Evolutionary conservation across 2,797 vertebrate species (phyloP), one percentile per base, ranked within the genome.

Genomic region (Hippocampus kuda): DNA sequence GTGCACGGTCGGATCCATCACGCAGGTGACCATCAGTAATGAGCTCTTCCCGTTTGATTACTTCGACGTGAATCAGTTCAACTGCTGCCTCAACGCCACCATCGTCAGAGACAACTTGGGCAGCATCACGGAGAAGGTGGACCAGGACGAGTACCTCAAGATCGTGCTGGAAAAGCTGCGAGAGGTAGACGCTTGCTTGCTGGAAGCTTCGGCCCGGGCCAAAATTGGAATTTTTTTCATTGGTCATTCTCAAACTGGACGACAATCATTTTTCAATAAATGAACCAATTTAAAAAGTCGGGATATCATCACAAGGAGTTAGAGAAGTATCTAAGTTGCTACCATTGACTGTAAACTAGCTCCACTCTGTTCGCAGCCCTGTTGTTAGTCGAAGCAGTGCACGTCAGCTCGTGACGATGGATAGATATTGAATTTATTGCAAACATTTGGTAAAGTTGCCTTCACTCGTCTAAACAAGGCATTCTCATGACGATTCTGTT

Each of bases 11-110:
- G 88, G 85, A 22, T 2, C 0, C 0, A 91, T 92, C 70, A 87
- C 72, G 20, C 78, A 77, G 66, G 79, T 88, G 72, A 80, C 70
- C 1, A 80, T 90, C 70, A 83, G 67, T 0, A 85, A 83, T 0
- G 49, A 34, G 0, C 41, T 81, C 0, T 91, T 92, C 75, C 89
- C 90, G n/a, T 81, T 90, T 18, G 75, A 83, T 64, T 92, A 92
- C 1, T 65, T 75, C 0, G 82, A 81, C 27, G 16, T 73, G 4
- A 44, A 9, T 2, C 88, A 92, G 82, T 92, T 92, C 69, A 77
- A 83, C 66, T 64, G 7, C 65, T 92, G 91, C 80, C 84, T 92
- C 68, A 87, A 69, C 0, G 61, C 75, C 16, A 1, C 27, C 9
- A 69, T 46, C 0, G 85, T 90, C 1, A 87, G 30, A 42, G 61